phyloP scores from a whole-genome alignment of 2,888 invertebrate species.

The Tenthredo mesomela region DNA sequence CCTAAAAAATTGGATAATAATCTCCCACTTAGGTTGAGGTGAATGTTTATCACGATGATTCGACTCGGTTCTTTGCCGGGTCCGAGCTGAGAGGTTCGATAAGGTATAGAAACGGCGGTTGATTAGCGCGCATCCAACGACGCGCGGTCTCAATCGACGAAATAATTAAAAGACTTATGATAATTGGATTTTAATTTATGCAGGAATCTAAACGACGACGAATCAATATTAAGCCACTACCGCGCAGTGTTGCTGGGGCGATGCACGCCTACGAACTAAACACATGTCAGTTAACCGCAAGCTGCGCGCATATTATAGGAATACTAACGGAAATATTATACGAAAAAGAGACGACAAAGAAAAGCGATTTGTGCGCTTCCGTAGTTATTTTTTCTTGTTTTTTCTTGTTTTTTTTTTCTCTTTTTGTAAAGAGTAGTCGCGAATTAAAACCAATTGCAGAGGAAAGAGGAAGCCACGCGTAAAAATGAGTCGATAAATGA shows the following conservation, averaged over 20 bases:
- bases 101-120: not conserved
- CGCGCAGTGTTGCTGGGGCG: not conserved
- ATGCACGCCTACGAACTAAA: slow-evolving; percentile 16
- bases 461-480: slow-evolving; percentile 6
- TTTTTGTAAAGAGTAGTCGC: not conserved
- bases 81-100: not conserved
- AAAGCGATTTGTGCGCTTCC: not conserved
- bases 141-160: not conserved
- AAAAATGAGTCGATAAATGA: slow-evolving; percentile 9
- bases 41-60: not conserved
- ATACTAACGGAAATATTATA: slow-evolving; percentile 20
- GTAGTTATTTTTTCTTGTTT: not conserved
- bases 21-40: not conserved
- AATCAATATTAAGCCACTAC: slow-evolving; percentile 25
- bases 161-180: slow-evolving; percentile 44
- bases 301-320: not conserved
- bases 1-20: not conserved
- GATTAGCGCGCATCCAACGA: not conserved
- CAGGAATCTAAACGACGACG: slow-evolving; percentile 36
- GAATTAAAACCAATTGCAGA: slow-evolving; percentile 5
- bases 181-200: slow-evolving; percentile 41
- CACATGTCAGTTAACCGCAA: not conserved
- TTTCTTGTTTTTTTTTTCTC: not conserved
- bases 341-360: not conserved
- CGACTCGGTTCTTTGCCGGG: not conserved